phyloP scores from a whole-genome alignment of 2,888 invertebrate genomes.

The Tinea trinotella region DNA sequence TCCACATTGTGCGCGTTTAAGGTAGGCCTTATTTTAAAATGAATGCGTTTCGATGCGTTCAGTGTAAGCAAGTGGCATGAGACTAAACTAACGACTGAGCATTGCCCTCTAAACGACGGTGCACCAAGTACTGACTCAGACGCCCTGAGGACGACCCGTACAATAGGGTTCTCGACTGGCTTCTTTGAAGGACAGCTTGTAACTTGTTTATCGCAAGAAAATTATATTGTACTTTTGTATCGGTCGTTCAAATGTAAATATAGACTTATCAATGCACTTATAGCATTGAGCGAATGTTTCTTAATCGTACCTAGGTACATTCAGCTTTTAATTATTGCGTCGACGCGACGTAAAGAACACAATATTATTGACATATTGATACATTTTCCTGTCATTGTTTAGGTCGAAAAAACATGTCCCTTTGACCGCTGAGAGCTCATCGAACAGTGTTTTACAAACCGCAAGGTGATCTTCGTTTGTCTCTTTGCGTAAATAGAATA shows the following conservation, averaged over 20 bases:
- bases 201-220: slow-evolving; percentile 42
- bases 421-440: slow-evolving; percentile 12
- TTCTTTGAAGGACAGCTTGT: slow-evolving; percentile 53
- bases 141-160: slow-evolving; percentile 60
- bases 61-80: slow-evolving; percentile 33
- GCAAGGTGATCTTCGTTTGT: slow-evolving; percentile 15
- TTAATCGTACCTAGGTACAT: background rate
- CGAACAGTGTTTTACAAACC: slow-evolving; percentile 12
- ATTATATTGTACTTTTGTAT: slow-evolving; percentile 28
- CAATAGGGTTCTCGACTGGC: slow-evolving; percentile 67
- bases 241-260: slow-evolving; percentile 11
- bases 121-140: slow-evolving; percentile 61
- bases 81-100: slow-evolving; percentile 44
- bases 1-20: slow-evolving; percentile 43
- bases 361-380: slow-evolving; percentile 13
- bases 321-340: background rate
- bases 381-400: slow-evolving; percentile 18
- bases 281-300: background rate
- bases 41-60: slow-evolving; percentile 42
- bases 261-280: background rate
- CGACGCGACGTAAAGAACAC: background rate
- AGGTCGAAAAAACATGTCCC: slow-evolving; percentile 9
- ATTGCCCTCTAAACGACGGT: slow-evolving; percentile 67
- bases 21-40: slow-evolving; percentile 34
- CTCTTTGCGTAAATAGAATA: background rate